Base-by-base conservation (phyloP, 2,888 invertebrate genomes). In the Phaedon cochleariae region DNA sequence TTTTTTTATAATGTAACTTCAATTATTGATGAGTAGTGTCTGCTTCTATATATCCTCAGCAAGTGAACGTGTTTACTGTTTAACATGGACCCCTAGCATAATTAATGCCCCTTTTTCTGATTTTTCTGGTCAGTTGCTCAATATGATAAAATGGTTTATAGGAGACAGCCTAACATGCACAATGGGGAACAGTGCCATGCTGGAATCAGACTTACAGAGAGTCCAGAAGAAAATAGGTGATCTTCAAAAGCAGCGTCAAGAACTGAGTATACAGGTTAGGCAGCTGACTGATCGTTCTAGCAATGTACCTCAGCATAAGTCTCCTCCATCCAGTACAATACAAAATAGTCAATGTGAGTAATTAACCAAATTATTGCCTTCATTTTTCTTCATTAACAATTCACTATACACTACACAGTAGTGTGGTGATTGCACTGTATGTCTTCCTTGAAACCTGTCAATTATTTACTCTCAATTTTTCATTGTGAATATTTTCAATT, bases 191-290 rank as follows among this genome's bases (percentile, higher is more conserved):
- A 91, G 91, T 21, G 90, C 90, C 15, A 86, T 90, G 80, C 83
- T 92, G 21, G 92, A 92, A 79, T 90, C 92, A 79, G 96, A 96
- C 82, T 87, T 96, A 68, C 89, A 91, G 31, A 87, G 92, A 41
- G 95, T 96, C 0, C 95, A 96, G 78, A 88, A 89, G 66, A 87
- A 95, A 61, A 94, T 96, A 55, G 92, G 93, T 2, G 95, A 96
- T 61, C 86, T 96, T 76, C 93, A 94, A 77, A 87, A 93, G 6
- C 94, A 96, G 81, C 87, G 96, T 0, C 93, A 94, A 75, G 93
- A 95, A 79, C 85, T 97, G 55, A 94, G 94, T 76, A 88, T 93
- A 59, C 95, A 95, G 64, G 95, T 96, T 65, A 87, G 92, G 18
- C 93, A 94, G 76, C 85, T 96, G 26, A 94, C 94, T 0, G 92